Evolutionary conservation across 2,113 vertebrate genomes (phyloP).

Genomic region (Gymnocephalus cernua): DNA sequence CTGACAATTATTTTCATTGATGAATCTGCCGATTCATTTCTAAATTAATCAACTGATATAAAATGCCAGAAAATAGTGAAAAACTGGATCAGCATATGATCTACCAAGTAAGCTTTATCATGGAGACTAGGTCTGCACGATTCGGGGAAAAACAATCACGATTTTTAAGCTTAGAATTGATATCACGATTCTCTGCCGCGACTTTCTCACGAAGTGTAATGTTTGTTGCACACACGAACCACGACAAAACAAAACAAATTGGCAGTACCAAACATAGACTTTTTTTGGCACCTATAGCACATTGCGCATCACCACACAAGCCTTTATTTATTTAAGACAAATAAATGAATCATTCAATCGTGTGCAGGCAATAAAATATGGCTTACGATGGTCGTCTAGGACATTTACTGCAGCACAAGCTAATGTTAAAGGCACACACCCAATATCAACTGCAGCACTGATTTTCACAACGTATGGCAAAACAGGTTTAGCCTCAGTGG

Average conservation of each 20-base stretch:
- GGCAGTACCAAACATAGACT: no score
- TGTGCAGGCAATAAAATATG: background rate
- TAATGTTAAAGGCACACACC: background rate
- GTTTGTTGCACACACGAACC: no score
- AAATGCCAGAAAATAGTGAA: no score
- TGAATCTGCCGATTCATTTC: background rate
- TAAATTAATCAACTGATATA: background rate
- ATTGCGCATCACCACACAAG: no score
- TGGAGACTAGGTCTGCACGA: no score
- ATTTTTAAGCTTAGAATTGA: no score
- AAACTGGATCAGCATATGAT: background rate
- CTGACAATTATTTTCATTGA: background rate
- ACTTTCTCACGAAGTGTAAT: no score
- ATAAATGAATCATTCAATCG: background rate
- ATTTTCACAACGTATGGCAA: background rate
- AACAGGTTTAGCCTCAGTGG: constrained; percentile 3
- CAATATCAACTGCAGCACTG: background rate
- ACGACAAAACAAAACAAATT: no score
- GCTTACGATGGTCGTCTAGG: background rate
- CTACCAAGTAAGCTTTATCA: background rate
- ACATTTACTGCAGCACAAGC: background rate
- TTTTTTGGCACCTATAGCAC: no score
- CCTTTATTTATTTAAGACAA: no score
- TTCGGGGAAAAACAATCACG: no score
- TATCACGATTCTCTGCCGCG: no score